These are phyloP conservation scores for Parelbella ahira DNA, from an alignment of 2,888 invertebrate genomes.

Conservation along the genomic window DNA sequence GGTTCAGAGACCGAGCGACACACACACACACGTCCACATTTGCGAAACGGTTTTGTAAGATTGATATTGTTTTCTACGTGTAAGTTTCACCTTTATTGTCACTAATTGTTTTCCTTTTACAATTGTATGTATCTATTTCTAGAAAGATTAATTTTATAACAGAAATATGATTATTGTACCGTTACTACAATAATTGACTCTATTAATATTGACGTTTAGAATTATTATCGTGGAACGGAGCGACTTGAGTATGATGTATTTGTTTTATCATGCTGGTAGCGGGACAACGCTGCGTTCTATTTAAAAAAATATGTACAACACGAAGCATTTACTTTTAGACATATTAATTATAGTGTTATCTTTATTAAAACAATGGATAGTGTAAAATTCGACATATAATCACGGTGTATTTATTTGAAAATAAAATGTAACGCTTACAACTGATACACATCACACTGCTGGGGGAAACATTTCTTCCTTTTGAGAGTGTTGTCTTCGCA, in stretches of 20 bases:
- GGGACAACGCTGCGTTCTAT: constrained; percentile 41
- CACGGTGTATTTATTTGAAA: constrained; percentile 60
- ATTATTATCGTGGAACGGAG: constrained; percentile 67
- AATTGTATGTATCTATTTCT: constrained; percentile 71
- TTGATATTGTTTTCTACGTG: constrained; percentile 47
- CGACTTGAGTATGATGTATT: constrained; percentile 45
- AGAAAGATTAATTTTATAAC: constrained; percentile 66
- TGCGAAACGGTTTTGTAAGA: constrained; percentile 36
- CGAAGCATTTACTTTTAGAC: constrained; percentile 79
- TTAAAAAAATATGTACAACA: constrained; percentile 71
- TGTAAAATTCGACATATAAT: constrained; percentile 52
- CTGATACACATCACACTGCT: constrained; percentile 67
- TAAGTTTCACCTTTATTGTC: constrained; percentile 71
- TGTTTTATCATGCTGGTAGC: constrained; percentile 36
- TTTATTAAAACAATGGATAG: constrained; percentile 57
- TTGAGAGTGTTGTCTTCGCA: constrained; percentile 50
- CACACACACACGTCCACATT: constrained; percentile 31
- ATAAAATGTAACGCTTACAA: constrained; percentile 60
- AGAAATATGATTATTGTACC: constrained; percentile 69
- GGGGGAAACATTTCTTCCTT: constrained; percentile 48
- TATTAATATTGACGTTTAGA: constrained; percentile 64
- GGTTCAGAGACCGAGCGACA: constrained; percentile 1
- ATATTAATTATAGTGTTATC: constrained; percentile 74
- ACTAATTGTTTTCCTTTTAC: constrained; percentile 67
- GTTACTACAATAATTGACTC: constrained; percentile 66